Conservation (phyloP, 2,888 invertebrate species). For the Coelinius sp. region DNA sequence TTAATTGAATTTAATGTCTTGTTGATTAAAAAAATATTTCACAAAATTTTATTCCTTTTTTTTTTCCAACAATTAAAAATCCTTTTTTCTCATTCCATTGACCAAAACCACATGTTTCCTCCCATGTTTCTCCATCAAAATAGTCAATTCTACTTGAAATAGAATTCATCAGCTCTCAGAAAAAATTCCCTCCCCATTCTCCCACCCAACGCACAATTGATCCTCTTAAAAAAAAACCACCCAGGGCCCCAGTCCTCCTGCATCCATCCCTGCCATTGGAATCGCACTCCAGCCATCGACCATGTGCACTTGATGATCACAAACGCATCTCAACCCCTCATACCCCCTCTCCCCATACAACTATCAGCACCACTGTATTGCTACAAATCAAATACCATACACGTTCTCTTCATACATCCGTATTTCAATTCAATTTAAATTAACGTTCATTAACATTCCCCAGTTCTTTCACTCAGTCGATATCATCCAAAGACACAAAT, state of each 20-base stretch:
- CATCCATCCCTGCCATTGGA: background rate
- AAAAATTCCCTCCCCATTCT: background rate
- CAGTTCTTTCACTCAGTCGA: background rate
- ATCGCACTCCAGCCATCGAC: constrained; percentile 5
- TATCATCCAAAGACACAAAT: background rate
- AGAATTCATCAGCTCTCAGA: background rate
- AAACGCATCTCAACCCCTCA: background rate
- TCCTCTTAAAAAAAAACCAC: background rate
- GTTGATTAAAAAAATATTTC: too few relatives aligned
- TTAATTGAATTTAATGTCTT: too few relatives aligned
- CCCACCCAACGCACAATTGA: background rate
- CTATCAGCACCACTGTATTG: background rate
- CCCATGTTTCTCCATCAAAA: background rate
- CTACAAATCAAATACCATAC: constrained; percentile 17
- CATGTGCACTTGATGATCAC: background rate
- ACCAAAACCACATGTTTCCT: background rate
- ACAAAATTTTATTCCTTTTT: too few relatives aligned
- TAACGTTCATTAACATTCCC: constrained; percentile 22
- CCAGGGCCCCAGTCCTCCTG: too few relatives aligned
- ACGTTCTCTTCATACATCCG: background rate
- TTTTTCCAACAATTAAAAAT: background rate
- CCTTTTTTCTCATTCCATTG: background rate
- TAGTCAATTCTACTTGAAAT: background rate
- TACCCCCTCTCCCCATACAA: background rate
- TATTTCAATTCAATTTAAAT: constrained; percentile 20